Percentiles rank a stretch among this genome's conserved stretches.
These are phyloP conservation scores for Pagrus major DNA, from an alignment of 2,113 vertebrate genomes.

Conservation along the genomic window DNA sequence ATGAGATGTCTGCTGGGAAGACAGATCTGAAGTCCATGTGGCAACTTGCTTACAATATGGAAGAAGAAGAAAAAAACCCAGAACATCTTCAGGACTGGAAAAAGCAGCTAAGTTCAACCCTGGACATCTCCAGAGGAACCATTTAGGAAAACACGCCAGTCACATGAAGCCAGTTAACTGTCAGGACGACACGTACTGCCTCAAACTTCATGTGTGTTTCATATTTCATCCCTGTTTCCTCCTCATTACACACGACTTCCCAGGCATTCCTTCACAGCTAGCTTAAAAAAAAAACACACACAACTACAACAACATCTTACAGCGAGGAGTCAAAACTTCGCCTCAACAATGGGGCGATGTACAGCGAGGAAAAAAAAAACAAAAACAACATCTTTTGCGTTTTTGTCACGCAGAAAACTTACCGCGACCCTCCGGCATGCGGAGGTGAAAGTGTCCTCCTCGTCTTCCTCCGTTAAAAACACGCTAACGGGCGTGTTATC, in stretches of 20 bases:
- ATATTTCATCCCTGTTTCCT: neutral
- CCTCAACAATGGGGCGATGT: neutral
- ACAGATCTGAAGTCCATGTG: neutral
- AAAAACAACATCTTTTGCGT: neutral
- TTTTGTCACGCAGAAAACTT: slow-evolving; percentile 22
- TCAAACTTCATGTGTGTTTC: neutral
- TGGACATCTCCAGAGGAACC: slow-evolving; percentile 23
- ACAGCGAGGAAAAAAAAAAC: neutral
- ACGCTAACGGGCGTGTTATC: no score
- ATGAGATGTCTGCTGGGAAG: neutral
- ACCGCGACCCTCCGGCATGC: slow-evolving; percentile 66
- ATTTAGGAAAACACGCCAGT: slow-evolving; percentile 11
- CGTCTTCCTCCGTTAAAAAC: neutral
- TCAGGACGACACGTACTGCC: neutral
- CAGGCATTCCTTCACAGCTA: neutral
- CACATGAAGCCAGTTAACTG: slow-evolving; percentile 44
- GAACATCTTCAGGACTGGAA: neutral
- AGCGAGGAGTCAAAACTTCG: neutral
- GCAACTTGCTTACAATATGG: neutral
- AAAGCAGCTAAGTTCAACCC: neutral
- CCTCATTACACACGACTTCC: neutral
- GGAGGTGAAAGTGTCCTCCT: neutral
- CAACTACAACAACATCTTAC: neutral
- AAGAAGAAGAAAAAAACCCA: slow-evolving; percentile 13
- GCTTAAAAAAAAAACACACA: neutral